Conservation (phyloP, 2,888 invertebrate species). For the Dione juno region DNA sequence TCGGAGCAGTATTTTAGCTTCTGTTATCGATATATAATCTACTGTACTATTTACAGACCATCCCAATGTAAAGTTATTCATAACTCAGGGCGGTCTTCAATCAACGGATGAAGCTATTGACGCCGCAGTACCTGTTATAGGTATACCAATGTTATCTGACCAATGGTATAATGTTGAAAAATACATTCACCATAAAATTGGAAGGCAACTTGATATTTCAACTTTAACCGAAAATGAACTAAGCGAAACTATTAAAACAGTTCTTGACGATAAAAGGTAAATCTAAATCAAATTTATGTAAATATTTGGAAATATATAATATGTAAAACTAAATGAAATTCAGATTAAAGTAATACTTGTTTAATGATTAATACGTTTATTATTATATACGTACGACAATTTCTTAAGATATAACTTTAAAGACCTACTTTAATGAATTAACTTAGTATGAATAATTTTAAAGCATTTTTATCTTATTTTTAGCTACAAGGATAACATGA, state of each 20-base stretch:
- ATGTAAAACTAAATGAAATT: too few species aligned
- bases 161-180: conserved; percentile 65
- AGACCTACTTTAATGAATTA: too few species aligned
- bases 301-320: too few species aligned
- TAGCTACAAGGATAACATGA: conserved; percentile 49
- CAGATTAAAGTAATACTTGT: too few species aligned
- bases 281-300: too few species aligned
- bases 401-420: too few species aligned
- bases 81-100: conserved; percentile 73
- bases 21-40: neutral
- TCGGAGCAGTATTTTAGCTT: too few species aligned
- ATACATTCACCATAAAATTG: conserved; percentile 57
- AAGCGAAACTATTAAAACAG: conserved; percentile 48
- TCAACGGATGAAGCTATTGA: conserved; percentile 70
- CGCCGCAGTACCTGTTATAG: conserved; percentile 66
- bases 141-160: conserved; percentile 68
- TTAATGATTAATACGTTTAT: too few species aligned
- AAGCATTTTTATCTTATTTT: conserved; percentile 21
- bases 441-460: neutral
- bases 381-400: too few species aligned
- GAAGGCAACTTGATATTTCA: conserved; percentile 55
- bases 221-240: conserved; percentile 53
- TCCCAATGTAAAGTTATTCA: conserved; percentile 67
- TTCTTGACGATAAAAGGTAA: conserved; percentile 52
- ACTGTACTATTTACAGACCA: conserved; percentile 55